phyloP scores from a whole-genome alignment of 2,888 invertebrate species.

The Scrobipalpa atriplicella region DNA sequence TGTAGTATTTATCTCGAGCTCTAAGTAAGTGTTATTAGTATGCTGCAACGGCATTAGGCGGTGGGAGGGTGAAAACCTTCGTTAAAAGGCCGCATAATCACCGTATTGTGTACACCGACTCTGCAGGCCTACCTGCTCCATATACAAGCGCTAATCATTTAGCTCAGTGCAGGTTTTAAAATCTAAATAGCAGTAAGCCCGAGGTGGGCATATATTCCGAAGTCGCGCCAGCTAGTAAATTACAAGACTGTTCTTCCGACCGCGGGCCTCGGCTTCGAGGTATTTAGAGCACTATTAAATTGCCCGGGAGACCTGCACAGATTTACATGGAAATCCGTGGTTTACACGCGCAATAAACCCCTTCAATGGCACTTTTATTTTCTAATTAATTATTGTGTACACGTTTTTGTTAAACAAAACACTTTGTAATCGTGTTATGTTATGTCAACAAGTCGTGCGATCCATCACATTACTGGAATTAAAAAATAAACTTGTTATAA shows the following conservation, averaged over 20 bases:
- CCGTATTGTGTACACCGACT: slow-evolving; percentile 1
- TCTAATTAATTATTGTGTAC: slow-evolving; percentile 26
- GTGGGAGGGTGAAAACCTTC: not conserved
- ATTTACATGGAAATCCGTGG: slow-evolving; percentile 60
- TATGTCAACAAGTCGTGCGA: not conserved
- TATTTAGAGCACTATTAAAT: slow-evolving; percentile 69
- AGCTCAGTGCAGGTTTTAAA: slow-evolving; percentile 36
- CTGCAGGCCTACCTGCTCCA: not conserved
- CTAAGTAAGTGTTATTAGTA: slow-evolving; percentile 13
- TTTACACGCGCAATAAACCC: slow-evolving; percentile 56
- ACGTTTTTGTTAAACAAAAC: not conserved
- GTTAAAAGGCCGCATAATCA: slow-evolving; percentile 15
- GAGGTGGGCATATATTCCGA: slow-evolving; percentile 57
- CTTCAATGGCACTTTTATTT: slow-evolving; percentile 48
- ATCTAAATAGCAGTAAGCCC: slow-evolving; percentile 42
- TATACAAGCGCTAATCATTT: slow-evolving; percentile 35
- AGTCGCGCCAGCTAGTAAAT: slow-evolving; percentile 57
- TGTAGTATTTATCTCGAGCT: slow-evolving; percentile 9
- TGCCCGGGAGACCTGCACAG: slow-evolving; percentile 57
- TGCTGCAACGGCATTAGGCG: not conserved
- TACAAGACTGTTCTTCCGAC: slow-evolving; percentile 53
- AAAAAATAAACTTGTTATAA: not conserved
- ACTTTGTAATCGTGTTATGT: not conserved
- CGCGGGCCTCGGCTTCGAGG: slow-evolving; percentile 54
- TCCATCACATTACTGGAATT: not conserved